Base-by-base conservation (phyloP, 30 jellyfish, hydroid and myxozoan genomes). In the Sanderia malayensis region DNA sequence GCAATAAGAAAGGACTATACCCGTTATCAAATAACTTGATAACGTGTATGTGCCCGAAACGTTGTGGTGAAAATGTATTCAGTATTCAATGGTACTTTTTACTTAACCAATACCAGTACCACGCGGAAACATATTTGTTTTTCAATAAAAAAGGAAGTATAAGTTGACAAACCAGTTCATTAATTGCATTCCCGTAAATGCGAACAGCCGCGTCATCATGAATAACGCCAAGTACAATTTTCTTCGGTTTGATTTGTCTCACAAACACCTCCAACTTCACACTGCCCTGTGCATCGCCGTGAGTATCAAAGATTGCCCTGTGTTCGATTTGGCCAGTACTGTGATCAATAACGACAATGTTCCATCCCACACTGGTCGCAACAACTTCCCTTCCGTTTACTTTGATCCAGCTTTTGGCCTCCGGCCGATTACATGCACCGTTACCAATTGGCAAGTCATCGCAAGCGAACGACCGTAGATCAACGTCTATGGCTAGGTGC, bases 401-500 rank as follows among this genome's bases (percentile, higher is more conserved):
- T 20, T 29, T 34, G 7, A 74, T 74, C 77, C 86, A 61, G 31
- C 73, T 53, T 7, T 20, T 46, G 17, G 32, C 30, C 1, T 37
- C 44, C 32, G 61, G 46, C 20, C 86, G 20, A 11, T 55, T 20
- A 30, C 86, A 73, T 19, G 15, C 18, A 62, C 21, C 19, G 27
- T 26, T 28, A 67, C 62, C 84, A 24, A 19, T 15, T 18, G 64
- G 27, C 27, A 4, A 24, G 58, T 73, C 74, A 58, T 53, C 57
- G 41, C 85, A 73, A 15, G 61, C 74, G 30, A 29, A 53, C 2
- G 86, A 58, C 20, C 49, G 86, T 27, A 74, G 58, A 44, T 74
- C 86, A n/a, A 74, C 37, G 63, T 74, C 86, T 24, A 74, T 59
- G 26, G 67, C 86, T 74, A 24, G 46, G 57, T 21, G 13, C n/a